A percentile compares a stretch with the other conserved stretches of the same genome.
phyloP scores from a whole-genome alignment of 2,888 invertebrate species.

The Strigamia transsilvanica region DNA sequence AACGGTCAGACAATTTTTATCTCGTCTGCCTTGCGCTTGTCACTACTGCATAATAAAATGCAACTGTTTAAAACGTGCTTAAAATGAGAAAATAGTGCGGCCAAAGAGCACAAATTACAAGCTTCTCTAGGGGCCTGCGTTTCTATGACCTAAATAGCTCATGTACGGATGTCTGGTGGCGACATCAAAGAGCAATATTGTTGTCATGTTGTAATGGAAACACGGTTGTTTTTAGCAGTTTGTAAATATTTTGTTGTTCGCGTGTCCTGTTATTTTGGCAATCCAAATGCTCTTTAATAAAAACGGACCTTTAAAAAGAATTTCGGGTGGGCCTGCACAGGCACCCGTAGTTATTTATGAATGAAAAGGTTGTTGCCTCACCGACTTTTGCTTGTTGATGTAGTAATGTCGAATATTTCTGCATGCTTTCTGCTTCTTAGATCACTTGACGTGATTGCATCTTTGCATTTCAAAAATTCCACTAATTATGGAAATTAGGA shows the following conservation, averaged over 20 bases:
- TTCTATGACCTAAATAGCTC: slow-evolving; percentile 31
- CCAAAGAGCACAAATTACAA: slow-evolving; percentile 18
- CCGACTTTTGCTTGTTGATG: not conserved
- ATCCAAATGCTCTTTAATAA: not conserved
- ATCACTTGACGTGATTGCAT: not conserved
- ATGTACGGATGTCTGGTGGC: slow-evolving; percentile 20
- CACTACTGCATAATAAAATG: slow-evolving; percentile 26
- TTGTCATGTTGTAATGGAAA: slow-evolving; percentile 20
- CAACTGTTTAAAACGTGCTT: slow-evolving; percentile 34
- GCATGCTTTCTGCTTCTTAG: not conserved
- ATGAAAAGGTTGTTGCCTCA: slow-evolving; percentile 14
- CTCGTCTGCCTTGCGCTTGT: slow-evolving; percentile 18
- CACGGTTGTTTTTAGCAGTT: slow-evolving; percentile 9
- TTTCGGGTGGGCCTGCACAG: not conserved
- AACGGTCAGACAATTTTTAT: slow-evolving; percentile 15
- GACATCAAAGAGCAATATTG: slow-evolving; percentile 34
- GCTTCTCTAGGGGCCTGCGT: not conserved
- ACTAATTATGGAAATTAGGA: not conserved
- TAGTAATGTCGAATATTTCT: not conserved
- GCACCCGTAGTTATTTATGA: slow-evolving; percentile 27
- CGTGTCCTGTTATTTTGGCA: not conserved
- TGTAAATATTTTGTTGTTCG: slow-evolving; percentile 11
- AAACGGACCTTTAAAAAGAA: not conserved
- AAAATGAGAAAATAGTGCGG: not conserved
- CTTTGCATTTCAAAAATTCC: not conserved